Conservation (phyloP, 64 coral and sea anemone genomes). For the Actinia tenebrosa region DNA sequence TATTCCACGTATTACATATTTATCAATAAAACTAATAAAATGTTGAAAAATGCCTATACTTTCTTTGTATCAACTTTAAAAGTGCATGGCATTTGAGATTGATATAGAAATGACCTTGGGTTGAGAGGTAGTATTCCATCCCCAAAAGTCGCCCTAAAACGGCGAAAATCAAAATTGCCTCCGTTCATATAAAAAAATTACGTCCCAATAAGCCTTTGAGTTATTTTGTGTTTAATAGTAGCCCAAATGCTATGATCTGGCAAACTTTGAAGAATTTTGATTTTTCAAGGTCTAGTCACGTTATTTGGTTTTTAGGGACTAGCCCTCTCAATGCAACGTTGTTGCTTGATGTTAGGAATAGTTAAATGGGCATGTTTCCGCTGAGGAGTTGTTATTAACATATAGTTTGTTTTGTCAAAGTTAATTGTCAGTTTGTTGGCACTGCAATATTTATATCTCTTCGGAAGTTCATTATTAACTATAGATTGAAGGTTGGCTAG, state of each 20-base stretch:
- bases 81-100: not conserved
- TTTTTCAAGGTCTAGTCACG: conserved; percentile 5
- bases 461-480: no score
- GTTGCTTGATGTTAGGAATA: no score
- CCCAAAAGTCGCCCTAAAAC: not conserved
- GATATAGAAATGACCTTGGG: not conserved
- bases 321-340: not conserved
- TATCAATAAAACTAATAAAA: not conserved
- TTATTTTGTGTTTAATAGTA: not conserved
- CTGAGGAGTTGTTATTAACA: no score
- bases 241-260: not conserved
- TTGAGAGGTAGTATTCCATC: not conserved
- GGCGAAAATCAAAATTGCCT: conserved; percentile 9
- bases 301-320: conserved; percentile 3
- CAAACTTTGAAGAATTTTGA: conserved; percentile 20
- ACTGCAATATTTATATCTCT: no score
- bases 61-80: not conserved
- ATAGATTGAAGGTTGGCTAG: no score
- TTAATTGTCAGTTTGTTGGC: no score
- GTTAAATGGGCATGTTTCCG: no score
- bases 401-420: no score
- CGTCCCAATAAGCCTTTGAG: not conserved
- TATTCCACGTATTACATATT: not conserved
- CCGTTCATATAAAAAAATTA: not conserved
- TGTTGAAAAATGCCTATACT: not conserved